Evolutionary conservation across 2,888 invertebrate species (phyloP), one percentile per base, ranked within the genome.

Genomic region (Meloe dianella): DNA sequence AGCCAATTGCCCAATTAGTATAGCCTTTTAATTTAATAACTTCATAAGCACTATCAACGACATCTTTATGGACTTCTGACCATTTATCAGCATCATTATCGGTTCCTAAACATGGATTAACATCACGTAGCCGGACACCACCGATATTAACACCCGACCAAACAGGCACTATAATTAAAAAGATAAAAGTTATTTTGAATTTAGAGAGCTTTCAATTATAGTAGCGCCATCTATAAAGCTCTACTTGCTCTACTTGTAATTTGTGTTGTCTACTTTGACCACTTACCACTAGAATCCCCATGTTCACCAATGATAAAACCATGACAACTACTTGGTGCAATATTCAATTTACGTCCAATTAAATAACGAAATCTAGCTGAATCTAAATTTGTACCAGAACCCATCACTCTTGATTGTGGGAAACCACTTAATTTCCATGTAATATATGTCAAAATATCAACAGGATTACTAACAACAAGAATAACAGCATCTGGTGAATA

Each of bases 301-400:
- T 97, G 97, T 80, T 97, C 97, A 32, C 97, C 97, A 78, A 97
- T 95, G 77, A 97, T 93, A 89, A 94, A 97, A 0, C 94, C 96
- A 80, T 97, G 96, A 78, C 93, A 92, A 71, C 93, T 94, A 14
- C 91, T 90, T 6, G 96, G 90, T 0, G 95, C 93, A 51, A 96
- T 89, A 67, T 90, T 89, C 62, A 97, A 85, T 75, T 88, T 90
- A 81, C 96, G 92, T 0, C 95, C 94, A 76, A 97, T 87, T 65
- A 96, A 85, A 84, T 95, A 96, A 38, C 96, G 89, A 85, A 97
- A 96, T 70, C 97, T 87, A 0, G 95, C 94, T 0, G 96, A 95
- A 84, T 97, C 97, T 76, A 97, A 87, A 85, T 96, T 96, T 51
- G 96, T 96, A 7, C 97, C 97, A 57, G 95, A 94, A 10, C 97